Conservation (phyloP, 1,140 invertebrate genomes). For the Condylostylus longicornis region DNA sequence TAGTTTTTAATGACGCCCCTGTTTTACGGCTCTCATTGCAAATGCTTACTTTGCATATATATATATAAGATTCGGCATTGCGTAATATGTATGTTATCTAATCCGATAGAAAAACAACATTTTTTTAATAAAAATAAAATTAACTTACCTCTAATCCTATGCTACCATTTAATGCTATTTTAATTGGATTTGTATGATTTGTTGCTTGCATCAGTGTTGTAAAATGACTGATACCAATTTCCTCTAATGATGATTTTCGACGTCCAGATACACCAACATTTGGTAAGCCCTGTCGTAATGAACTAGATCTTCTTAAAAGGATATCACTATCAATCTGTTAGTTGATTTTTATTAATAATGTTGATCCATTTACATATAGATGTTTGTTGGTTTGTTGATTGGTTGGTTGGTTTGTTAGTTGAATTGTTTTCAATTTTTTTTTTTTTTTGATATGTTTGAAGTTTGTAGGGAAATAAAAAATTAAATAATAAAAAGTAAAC, state of each 20-base stretch:
- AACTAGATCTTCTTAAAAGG: conserved; percentile 64
- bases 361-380: background rate
- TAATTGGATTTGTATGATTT: conserved; percentile 53
- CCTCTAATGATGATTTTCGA: conserved; percentile 68
- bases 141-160: conserved; percentile 66
- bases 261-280: conserved; percentile 37
- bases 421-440: conserved; percentile 7
- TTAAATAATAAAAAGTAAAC: conserved; percentile 2
- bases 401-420: conserved; percentile 4
- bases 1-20: too few species aligned
- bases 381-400: background rate
- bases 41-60: too few species aligned
- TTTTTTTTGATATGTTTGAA: conserved; percentile 1
- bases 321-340: conserved; percentile 56
- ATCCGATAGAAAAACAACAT: too few species aligned
- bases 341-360: conserved; percentile 12
- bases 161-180: conserved; percentile 69
- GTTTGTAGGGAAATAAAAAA: conserved; percentile 1
- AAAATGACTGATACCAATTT: conserved; percentile 66
- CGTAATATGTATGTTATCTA: too few species aligned
- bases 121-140: too few species aligned
- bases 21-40: too few species aligned
- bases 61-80: too few species aligned
- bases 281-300: conserved; percentile 57
- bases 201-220: conserved; percentile 43